phyloP scores from a whole-genome alignment of 2,113 vertebrate species.

The Psophia crepitans region DNA sequence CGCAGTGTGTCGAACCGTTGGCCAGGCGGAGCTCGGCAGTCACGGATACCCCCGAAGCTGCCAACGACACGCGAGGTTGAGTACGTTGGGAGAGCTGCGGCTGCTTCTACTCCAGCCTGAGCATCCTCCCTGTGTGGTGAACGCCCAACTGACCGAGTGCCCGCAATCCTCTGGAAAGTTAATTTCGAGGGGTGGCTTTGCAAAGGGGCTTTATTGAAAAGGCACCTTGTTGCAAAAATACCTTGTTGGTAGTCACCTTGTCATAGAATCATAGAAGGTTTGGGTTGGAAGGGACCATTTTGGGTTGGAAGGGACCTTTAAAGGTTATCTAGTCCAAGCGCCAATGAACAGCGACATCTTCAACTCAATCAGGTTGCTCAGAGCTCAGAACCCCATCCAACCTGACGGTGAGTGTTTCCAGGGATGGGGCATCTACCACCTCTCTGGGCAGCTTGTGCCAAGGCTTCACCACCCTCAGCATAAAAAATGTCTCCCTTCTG shows the following conservation, averaged over 20 bases:
- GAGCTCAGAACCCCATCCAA: too few relatives aligned
- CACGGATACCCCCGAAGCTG: not conserved
- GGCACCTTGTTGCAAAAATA: not conserved
- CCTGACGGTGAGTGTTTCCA: not conserved
- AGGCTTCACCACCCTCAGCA: rapidly evolving
- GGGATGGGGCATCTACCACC: not conserved
- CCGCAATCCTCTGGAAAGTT: not conserved
- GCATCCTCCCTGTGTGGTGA: rapidly evolving
- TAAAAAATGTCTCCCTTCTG: too few relatives aligned
- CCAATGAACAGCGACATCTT: too few relatives aligned
- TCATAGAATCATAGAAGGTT: not conserved
- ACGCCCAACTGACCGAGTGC: not conserved
- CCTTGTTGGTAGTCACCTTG: not conserved
- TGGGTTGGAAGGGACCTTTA: not conserved
- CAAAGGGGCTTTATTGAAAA: not conserved
- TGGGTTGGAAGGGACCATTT: not conserved
- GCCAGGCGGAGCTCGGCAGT: not conserved
- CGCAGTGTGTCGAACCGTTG: not conserved
- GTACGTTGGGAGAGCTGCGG: rapidly evolving
- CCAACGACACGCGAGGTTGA: rapidly evolving
- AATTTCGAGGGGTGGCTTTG: not conserved
- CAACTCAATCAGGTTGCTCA: not conserved
- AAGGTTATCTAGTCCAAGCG: not conserved
- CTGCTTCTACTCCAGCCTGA: not conserved
- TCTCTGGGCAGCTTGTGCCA: not conserved